Evolutionary conservation across 2,113 vertebrate genomes (phyloP), one percentile per base, ranked within the genome.

Genomic region (Oryzias javanicus): DNA sequence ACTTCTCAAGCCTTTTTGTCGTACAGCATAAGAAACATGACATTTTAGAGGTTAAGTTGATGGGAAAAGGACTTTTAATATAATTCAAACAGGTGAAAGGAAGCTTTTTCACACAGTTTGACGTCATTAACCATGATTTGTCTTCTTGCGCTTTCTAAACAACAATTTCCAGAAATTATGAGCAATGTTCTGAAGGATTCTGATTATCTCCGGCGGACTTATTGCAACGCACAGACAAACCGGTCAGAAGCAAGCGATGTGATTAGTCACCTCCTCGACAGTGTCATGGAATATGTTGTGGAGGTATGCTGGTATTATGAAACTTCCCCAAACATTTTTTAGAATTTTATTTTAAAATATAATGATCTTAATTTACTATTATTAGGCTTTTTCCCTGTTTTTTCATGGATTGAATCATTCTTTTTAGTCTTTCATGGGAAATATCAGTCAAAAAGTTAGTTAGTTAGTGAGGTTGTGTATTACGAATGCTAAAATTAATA

Each of bases 131-230:
- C 18, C 16, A 18, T 13, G 0, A 13, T 59, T 68, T 68, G 20
- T 22, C 19, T 24, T 12, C 49, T 20, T 52, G 20, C 52, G 7
- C 57, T 49, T 4, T 52, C n/a, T 45, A 25, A 4, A 53, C 1
- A 14, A 50, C 27, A 24, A 47, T 74, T 78, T 74, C 6, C 76
- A 92, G 91, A 70, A 17, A 77, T 82, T 12, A 55, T 88, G 22
- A 10, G 6, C 0, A 69, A 67, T 40, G 19, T 80, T n/a, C 46
- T 88, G 58, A 57, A 54, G 1, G 86, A 88, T 5, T 60, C 57
- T 1, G 6, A 22, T 40, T 42, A 61, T 6, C 15, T 91, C 24
- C 56, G 85, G 64, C 18, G 29, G 20, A 70, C 22, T 0, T 70
- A 68, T 44, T 17, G 42, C 6, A 80, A 41, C 5, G 45, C 91